Percentiles rank a stretch among this genome's conserved stretches.
These are phyloP conservation scores for Erebia ligea DNA, from an alignment of 2,888 invertebrate species.

Conservation along the genomic window DNA sequence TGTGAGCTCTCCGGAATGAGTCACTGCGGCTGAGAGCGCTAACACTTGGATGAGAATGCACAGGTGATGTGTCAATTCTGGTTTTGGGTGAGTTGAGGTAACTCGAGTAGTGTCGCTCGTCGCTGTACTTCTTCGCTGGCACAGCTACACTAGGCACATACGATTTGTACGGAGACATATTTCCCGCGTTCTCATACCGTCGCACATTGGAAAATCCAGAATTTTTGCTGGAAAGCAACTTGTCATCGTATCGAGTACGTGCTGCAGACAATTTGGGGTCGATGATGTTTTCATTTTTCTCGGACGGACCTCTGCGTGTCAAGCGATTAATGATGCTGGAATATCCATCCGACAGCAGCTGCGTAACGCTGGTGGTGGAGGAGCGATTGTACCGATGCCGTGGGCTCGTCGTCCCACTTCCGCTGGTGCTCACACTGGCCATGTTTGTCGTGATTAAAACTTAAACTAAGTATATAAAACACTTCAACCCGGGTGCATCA, in stretches of 20 bases:
- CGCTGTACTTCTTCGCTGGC: constrained; percentile 64
- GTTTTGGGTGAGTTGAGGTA: constrained; percentile 69
- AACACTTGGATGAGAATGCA: constrained; percentile 66
- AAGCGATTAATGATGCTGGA: constrained; percentile 92
- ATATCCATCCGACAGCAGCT: constrained; percentile 93
- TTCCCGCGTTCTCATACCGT: constrained; percentile 73
- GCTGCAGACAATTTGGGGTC: constrained; percentile 63
- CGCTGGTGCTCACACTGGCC: constrained; percentile 68
- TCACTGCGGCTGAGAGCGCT: constrained; percentile 72
- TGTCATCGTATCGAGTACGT: constrained; percentile 73
- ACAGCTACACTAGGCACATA: constrained; percentile 58
- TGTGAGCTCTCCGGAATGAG: constrained; percentile 76
- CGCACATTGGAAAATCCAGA: constrained; percentile 66
- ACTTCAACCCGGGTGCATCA: constrained; percentile 71
- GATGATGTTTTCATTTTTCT: constrained; percentile 80
- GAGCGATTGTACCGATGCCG: constrained; percentile 89
- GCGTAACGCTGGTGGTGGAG: constrained; percentile 92
- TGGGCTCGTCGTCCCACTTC: constrained; percentile 72
- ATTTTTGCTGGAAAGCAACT: constrained; percentile 64
- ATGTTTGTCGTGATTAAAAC: constrained; percentile 47
- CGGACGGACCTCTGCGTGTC: constrained; percentile 90
- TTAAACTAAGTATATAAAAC: constrained; percentile 48
- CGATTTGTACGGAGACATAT: constrained; percentile 70
- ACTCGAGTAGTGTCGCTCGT: constrained; percentile 70
- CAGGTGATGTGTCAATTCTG: constrained; percentile 71